Conservation (phyloP, 2,888 invertebrate species). For the Drosophila merina region DNA sequence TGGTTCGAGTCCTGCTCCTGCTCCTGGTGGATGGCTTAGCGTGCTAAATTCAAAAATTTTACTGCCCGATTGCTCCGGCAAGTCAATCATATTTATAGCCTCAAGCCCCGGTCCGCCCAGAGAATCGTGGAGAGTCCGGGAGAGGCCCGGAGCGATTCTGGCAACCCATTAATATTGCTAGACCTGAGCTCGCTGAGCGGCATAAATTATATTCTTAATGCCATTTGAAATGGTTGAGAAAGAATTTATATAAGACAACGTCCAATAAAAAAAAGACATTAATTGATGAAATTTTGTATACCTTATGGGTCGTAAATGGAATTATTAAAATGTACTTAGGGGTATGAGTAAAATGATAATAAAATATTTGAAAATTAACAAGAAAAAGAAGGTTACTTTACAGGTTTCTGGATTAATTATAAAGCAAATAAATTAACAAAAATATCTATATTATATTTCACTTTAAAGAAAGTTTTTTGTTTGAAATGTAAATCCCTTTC, state of each 20-base stretch:
- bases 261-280: not conserved
- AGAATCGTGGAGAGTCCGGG: slow-evolving; percentile 28
- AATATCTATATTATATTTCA: no score
- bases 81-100: slow-evolving; percentile 79
- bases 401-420: no score
- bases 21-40: slow-evolving; percentile 9
- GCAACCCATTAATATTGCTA: slow-evolving; percentile 66
- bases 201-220: slow-evolving; percentile 75
- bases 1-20: slow-evolving; percentile 5
- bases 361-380: not conserved
- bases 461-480: no score
- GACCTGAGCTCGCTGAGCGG: slow-evolving; percentile 58
- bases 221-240: slow-evolving; percentile 59
- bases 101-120: slow-evolving; percentile 45
- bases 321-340: slow-evolving; percentile 15
- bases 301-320: slow-evolving; percentile 18
- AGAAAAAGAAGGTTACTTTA: not conserved
- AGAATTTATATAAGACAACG: slow-evolving; percentile 24
- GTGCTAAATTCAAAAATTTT: slow-evolving; percentile 53
- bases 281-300: slow-evolving; percentile 27
- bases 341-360: slow-evolving; percentile 1
- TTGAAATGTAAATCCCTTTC: no score
- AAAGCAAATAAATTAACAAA: no score
- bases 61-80: slow-evolving; percentile 59
- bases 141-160: slow-evolving; percentile 45